A percentile compares a stretch with the other conserved stretches of the same genome.
Conservation (phyloP, 2,113 vertebrate species). For the Heptranchias perlo region DNA sequence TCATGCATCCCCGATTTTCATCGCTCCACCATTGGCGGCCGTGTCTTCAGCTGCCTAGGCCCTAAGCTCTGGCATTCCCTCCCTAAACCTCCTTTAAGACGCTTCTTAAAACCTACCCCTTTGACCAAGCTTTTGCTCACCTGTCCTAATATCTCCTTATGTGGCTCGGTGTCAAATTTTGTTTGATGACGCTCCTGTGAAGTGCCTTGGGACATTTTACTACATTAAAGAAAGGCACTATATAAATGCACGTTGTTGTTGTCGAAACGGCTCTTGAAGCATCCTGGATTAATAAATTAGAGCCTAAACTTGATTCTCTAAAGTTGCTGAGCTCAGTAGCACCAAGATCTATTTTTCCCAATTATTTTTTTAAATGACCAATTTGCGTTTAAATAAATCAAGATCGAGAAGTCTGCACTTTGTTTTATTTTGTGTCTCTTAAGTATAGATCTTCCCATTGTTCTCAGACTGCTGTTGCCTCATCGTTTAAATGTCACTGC, state of each 20-base stretch:
- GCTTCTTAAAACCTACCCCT: not conserved
- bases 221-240: not conserved
- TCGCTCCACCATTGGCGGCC: not conserved
- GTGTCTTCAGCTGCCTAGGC: not conserved
- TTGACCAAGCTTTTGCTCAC: not conserved
- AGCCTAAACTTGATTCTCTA: not conserved
- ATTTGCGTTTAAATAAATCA: not conserved
- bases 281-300: not conserved
- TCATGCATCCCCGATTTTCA: no score
- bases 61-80: not conserved
- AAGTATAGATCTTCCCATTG: not conserved
- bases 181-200: not conserved
- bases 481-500: not conserved
- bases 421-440: not conserved
- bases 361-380: not conserved
- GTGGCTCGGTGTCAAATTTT: not conserved
- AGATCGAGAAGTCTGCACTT: not conserved
- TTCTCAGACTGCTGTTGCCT: not conserved
- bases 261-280: not conserved
- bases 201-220: not conserved
- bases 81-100: not conserved
- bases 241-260: not conserved
- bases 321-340: not conserved
- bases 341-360: not conserved
- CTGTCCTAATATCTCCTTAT: not conserved